Conservation (phyloP, 37 sponge, comb jelly and placozoan genomes). For the Diacarnus erythraeanus region DNA sequence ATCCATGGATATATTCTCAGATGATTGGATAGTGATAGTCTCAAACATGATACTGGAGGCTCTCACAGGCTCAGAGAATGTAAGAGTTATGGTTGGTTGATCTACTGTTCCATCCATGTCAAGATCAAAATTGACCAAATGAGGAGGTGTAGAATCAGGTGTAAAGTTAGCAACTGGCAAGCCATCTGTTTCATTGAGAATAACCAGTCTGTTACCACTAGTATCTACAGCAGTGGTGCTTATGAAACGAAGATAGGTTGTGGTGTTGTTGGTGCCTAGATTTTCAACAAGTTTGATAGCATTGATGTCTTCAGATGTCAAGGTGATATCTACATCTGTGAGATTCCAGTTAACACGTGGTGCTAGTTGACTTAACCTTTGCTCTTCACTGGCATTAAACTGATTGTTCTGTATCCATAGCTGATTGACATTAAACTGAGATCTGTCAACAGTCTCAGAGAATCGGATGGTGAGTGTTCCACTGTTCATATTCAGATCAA, state of each 20-base stretch:
- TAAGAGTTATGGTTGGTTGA: conserved; percentile 38
- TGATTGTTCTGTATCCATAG: conserved; percentile 65
- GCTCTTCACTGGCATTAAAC: conserved; percentile 24
- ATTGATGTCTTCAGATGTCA: conserved; percentile 63
- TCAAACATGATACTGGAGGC: conserved; percentile 30
- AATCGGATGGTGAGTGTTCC: conserved; percentile 67
- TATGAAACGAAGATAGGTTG: conserved; percentile 70
- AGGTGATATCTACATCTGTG: conserved; percentile 51
- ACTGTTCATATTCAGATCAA: conserved; percentile 73
- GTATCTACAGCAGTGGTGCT: conserved; percentile 50
- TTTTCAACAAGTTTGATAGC: conserved; percentile 54
- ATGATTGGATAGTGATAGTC: conserved; percentile 68
- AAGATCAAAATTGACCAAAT: conserved; percentile 45
- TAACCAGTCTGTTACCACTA: conserved; percentile 37
- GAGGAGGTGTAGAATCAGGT: conserved; percentile 77
- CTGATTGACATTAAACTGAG: conserved; percentile 29
- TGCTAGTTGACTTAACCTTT: conserved; percentile 24
- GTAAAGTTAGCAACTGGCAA: conserved; percentile 54
- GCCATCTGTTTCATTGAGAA: conserved; percentile 58
- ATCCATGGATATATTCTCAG: conserved; percentile 10
- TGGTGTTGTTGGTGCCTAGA: conserved; percentile 46
- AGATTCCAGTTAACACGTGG: conserved; percentile 37
- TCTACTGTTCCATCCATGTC: conserved; percentile 58
- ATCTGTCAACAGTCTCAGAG: conserved; percentile 71
- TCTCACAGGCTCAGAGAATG: conserved; percentile 84